Evolutionary conservation across 2,113 vertebrate species (phyloP), one percentile per base, ranked within the genome.

Genomic region (Pholis gunnellus): DNA sequence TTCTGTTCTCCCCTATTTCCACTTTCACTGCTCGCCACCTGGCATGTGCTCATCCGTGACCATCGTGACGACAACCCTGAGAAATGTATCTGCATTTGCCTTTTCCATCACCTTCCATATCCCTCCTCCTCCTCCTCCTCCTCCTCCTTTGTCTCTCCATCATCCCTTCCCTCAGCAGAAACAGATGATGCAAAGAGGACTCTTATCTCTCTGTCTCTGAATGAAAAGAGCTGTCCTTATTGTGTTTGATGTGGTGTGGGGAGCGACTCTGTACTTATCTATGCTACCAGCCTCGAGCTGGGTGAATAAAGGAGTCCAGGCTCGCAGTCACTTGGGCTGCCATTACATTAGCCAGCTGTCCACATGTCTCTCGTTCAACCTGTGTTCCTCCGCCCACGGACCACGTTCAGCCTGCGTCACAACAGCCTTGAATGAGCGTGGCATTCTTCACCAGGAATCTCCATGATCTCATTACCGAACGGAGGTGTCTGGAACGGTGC

Each of bases 1-100:
- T 64, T 65, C 48, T 69, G 46, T 75, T 71, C 57, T 76, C 66
- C 83, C 54, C 65, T 59, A 69, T 85, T 86, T 86, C 87, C 74
- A 69, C 74, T 81, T 42, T 34, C 40, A 1, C 65, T 74, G 72
- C 72, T 88, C 40, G 22, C 71, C 89, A 90, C 86, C 91, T 93
- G 91, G 88, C 80, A 75, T 85, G 82, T 40, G 46, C 81, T 91
- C 83, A 82, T 75, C 25, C 85, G 34, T 2, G 78, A 80, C 71
- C 74, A 56, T 20, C 5, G 9, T 36, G 15, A 85, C 68, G 81
- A 89, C 77, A 82, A 85, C 85, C 65, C 44, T 85, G 64, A 82
- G 56, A 91, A 81, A 88, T 86, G 0, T 68, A 72, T 71, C 63
- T 25, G 71, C 27, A 56, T 78, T 75, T 64, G 10, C 69, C 14